Base-by-base conservation (phyloP, 2,888 invertebrate species). In the Xanthorhoe spadicearia region DNA sequence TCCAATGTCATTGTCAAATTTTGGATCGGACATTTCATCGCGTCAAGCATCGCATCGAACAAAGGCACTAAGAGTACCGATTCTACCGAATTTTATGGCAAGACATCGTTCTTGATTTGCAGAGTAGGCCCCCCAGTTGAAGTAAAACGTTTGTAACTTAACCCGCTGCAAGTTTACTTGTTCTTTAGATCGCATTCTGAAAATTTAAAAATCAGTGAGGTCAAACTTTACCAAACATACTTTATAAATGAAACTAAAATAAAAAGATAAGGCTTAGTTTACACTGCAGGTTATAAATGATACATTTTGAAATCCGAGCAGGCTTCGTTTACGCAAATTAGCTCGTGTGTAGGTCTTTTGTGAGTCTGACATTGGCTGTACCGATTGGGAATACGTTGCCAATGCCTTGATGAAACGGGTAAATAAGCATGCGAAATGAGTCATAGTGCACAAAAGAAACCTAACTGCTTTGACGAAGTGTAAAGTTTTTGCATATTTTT, bases 281-380 rank as follows among this genome's bases (percentile, higher is more conserved):
- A 59, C 10, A 19, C 2, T 53, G 38, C 23, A 17, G 17, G 10
- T 13, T 10, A 2, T 15, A 54, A 55, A 50, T 54, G 18, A 62
- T 17, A 8, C 19, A 75, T 81, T 78, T 66, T 72, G 74, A 81
- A 85, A 82, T 82, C 18, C 62, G 61, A 56, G 49, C 61, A 51
- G 55, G 68, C 38, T 62, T 64, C 69, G 67, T 71, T 71, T 68
- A 68, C 63, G 70, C 71, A 71, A 71, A 73, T 71, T 68, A 74
- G 65, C 68, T 57, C 28, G 63, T 61, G 67, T 64, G 69, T 69
- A 64, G 69, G 68, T 51, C 63, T 68, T 67, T 66, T 67, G 62
- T 69, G 56, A 68, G 50, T 66, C 54, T 57, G 51, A 63, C 55
- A 63, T 63, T 60, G 63, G 38, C 51, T 56, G 50, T 43, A 55